Percentiles rank a stretch among this genome's conserved stretches.
These are phyloP conservation scores for Philaenus spumarius DNA, from an alignment of 1,140 invertebrate species.

Conservation along the genomic window DNA sequence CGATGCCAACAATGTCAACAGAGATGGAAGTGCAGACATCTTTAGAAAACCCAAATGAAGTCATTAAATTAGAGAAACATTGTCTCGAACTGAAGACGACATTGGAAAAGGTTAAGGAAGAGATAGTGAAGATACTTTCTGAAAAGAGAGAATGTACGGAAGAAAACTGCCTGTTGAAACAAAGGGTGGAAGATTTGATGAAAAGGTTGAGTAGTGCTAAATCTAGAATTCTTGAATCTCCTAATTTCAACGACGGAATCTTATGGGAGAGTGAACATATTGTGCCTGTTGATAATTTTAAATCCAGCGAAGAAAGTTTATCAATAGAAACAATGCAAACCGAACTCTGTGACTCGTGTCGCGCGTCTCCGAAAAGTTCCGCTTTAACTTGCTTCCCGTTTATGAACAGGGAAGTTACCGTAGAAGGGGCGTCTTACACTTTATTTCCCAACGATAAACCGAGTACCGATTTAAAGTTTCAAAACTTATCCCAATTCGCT, in stretches of 20 bases:
- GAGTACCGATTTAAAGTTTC: background rate
- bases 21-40: conserved; percentile 22
- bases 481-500: conserved; percentile 9
- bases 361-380: background rate
- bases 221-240: background rate
- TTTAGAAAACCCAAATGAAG: conserved; percentile 11
- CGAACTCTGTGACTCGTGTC: too few species aligned
- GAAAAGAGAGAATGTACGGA: conserved; percentile 34
- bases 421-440: too few species aligned
- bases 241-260: conserved; percentile 3
- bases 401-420: background rate
- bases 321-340: background rate
- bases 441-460: background rate
- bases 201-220: background rate
- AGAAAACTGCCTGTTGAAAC: conserved; percentile 32
- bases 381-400: conserved; percentile 8
- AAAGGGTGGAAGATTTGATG: conserved; percentile 22
- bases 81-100: conserved; percentile 29
- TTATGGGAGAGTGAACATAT: background rate
- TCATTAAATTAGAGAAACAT: conserved; percentile 25
- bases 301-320: background rate
- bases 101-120: conserved; percentile 30
- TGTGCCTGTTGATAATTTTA: background rate
- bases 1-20: background rate
- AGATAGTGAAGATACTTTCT: conserved; percentile 33